phyloP scores from a whole-genome alignment of 2,797 vertebrate genomes.

The Sylvia borin region DNA sequence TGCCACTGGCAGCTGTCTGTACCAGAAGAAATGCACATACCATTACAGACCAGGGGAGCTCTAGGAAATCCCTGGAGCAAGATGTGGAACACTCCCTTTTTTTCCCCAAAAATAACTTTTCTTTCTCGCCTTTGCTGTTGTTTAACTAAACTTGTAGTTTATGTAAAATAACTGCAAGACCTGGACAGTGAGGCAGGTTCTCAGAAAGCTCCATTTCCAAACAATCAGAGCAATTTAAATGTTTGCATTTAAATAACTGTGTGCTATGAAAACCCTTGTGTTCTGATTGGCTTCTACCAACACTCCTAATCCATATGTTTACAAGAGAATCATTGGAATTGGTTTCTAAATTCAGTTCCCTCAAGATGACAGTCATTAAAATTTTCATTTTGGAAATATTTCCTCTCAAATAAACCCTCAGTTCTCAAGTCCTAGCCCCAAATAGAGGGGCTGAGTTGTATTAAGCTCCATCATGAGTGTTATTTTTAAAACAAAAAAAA shows the following conservation, averaged over 20 bases:
- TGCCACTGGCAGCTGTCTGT: neutral
- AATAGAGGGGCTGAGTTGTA: rapidly evolving
- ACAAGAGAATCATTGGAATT: neutral
- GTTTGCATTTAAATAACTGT: neutral
- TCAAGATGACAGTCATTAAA: neutral
- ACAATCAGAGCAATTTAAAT: neutral
- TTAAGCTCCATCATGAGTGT: neutral
- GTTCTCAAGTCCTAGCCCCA: neutral
- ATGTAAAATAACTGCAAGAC: neutral
- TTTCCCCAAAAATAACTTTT: neutral
- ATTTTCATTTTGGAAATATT: neutral
- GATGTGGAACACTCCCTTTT: neutral
- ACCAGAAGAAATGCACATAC: neutral
- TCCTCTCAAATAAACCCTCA: neutral
- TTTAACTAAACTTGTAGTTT: neutral
- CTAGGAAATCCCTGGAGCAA: neutral
- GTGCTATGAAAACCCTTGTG: neutral
- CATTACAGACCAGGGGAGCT: neutral
- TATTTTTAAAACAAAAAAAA: neutral
- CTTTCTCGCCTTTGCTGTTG: neutral
- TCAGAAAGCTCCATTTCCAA: neutral
- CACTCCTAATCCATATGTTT: neutral
- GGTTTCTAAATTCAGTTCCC: neutral
- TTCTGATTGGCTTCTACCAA: neutral
- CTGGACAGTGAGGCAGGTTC: neutral